Conservation (phyloP, 2,797 vertebrate species). For the Jordanella pulchra region DNA sequence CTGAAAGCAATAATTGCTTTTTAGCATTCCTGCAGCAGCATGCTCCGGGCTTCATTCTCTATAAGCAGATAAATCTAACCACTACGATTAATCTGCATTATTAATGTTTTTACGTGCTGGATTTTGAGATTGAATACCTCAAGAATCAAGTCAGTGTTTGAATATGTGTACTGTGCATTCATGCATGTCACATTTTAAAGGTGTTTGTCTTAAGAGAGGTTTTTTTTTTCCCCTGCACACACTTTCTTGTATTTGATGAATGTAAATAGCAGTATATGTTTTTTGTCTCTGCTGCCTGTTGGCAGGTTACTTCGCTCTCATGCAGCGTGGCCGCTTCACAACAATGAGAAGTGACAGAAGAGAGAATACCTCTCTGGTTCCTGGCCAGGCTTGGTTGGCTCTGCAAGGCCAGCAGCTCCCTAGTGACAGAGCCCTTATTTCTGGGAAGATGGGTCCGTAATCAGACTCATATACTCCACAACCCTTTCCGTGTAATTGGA, state of each 20-base stretch:
- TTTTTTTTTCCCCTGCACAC: background rate
- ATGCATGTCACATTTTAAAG: conserved; percentile 15
- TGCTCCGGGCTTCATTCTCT: conserved; percentile 66
- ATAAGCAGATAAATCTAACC: conserved; percentile 66
- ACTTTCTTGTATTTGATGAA: conserved; percentile 24
- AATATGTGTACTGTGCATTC: conserved; percentile 31
- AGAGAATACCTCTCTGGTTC: conserved; percentile 60
- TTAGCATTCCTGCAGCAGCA: conserved; percentile 72
- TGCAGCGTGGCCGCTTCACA: conserved; percentile 44
- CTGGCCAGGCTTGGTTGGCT: conserved; percentile 56
- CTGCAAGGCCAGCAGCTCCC: conserved; percentile 55
- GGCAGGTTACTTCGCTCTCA: conserved; percentile 45
- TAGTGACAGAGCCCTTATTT: conserved; percentile 64
- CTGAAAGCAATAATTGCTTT: conserved; percentile 78
- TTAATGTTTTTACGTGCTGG: conserved; percentile 59
- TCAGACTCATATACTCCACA: conserved; percentile 63
- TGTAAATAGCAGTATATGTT: conserved; percentile 35
- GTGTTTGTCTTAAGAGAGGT: background rate
- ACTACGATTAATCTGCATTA: conserved; percentile 67
- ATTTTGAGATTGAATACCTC: conserved; percentile 32
- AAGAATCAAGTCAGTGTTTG: conserved; percentile 39
- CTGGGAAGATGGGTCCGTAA: conserved; percentile 65
- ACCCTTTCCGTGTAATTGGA: conserved; percentile 62
- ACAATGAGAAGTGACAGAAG: conserved; percentile 72
- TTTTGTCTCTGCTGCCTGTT: conserved; percentile 37